Percentiles rank a stretch among this genome's conserved stretches.
phyloP scores from a whole-genome alignment of 2,888 invertebrate genomes.

The Ormyrus pomaceus region DNA sequence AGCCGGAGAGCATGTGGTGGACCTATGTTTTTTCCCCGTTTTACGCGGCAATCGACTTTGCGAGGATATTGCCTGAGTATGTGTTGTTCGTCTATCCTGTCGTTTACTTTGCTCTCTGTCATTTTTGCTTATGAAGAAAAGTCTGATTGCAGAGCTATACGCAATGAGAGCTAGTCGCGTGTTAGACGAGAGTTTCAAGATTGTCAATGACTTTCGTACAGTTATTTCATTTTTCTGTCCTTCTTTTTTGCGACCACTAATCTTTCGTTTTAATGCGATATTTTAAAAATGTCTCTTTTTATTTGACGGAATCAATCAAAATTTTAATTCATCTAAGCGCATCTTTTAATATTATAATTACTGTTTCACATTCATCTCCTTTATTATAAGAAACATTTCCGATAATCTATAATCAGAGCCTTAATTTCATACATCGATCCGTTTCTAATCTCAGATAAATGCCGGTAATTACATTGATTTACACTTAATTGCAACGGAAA shows the following conservation, averaged over 20 bases:
- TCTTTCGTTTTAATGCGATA: no score
- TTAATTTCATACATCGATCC: constrained; percentile 21
- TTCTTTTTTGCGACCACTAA: background rate
- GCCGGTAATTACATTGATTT: constrained; percentile 54
- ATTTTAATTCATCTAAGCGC: no score
- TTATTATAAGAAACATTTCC: background rate
- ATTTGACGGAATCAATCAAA: no score
- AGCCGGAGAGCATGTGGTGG: background rate
- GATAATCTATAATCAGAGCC: background rate
- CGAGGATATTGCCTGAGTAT: background rate
- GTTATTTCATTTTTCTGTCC: background rate
- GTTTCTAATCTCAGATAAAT: constrained; percentile 18
- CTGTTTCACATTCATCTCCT: background rate
- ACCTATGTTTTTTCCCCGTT: constrained; percentile 4
- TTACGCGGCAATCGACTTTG: background rate
- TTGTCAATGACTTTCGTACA: background rate
- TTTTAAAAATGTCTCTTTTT: no score
- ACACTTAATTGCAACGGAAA: constrained; percentile 35
- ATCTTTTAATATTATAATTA: no score
- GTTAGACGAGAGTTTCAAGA: background rate
- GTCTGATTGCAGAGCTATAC: background rate
- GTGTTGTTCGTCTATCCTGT: background rate
- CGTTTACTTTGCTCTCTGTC: constrained; percentile 42
- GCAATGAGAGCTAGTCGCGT: constrained; percentile 1
- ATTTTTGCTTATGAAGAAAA: constrained; percentile 48